These are phyloP conservation scores for Huso huso DNA, from an alignment of 2,797 vertebrate genomes.

Conservation along the genomic window DNA sequence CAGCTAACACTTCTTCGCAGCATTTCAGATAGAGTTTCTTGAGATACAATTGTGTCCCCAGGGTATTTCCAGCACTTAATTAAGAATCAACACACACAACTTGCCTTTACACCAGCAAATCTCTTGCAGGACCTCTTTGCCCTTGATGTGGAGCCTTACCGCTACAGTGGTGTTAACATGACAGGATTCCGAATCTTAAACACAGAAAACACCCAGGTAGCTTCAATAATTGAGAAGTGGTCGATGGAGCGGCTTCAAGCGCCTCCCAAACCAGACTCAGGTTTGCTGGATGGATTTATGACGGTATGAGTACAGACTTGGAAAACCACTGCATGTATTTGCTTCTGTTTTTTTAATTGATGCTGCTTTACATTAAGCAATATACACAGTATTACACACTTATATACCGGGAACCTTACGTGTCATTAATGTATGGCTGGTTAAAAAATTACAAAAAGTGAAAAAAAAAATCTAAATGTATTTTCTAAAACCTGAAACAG, in stretches of 20 bases:
- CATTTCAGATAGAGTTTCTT: not conserved
- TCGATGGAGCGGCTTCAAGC: constrained; percentile 95
- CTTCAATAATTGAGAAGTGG: constrained; percentile 96
- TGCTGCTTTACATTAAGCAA: no score
- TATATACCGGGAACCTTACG: no score
- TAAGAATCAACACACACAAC: not conserved
- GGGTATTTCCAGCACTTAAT: not conserved
- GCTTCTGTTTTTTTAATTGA: not conserved
- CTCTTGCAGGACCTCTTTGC: constrained; percentile 79
- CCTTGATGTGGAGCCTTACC: constrained; percentile 91
- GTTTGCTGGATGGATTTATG: constrained; percentile 98
- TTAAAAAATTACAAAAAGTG: no score
- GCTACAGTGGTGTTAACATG: constrained; percentile 96
- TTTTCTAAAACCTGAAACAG: no score
- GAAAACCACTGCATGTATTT: constrained; percentile 1
- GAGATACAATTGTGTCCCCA: not conserved
- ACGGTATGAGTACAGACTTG: constrained; percentile 61
- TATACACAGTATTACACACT: no score
- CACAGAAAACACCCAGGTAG: constrained; percentile 87
- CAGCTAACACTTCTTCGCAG: not conserved
- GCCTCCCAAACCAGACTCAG: constrained; percentile 90
- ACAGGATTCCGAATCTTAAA: constrained; percentile 94
- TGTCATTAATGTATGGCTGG: no score
- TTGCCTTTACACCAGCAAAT: constrained; percentile 13
- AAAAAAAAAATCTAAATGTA: no score